A percentile compares a stretch with the other conserved stretches of the same genome.
Conservation (phyloP, 2,888 invertebrate genomes). For the Ormyrus pomaceus region DNA sequence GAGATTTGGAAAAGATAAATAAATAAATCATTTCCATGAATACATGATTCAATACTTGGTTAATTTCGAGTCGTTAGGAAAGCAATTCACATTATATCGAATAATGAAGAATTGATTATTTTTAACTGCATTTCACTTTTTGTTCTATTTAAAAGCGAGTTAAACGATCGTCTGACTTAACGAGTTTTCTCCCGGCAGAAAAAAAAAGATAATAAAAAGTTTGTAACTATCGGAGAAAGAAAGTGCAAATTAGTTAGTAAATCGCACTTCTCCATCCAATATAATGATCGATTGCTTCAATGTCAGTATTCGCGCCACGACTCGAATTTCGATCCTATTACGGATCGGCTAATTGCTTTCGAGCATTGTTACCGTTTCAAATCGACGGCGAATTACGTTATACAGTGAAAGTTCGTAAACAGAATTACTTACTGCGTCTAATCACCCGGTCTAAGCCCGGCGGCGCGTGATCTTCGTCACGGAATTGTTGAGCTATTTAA, state of each 20-base stretch:
- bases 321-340: conserved; percentile 14
- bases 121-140: no score
- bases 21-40: no score
- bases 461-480: not conserved
- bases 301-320: conserved; percentile 15
- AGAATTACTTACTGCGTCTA: conserved; percentile 9
- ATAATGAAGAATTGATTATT: no score
- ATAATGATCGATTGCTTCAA: conserved; percentile 10
- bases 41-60: no score
- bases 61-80: no score
- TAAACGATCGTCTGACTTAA: no score
- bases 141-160: no score
- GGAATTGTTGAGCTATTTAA: not conserved
- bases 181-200: no score
- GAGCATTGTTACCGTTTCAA: conserved; percentile 18
- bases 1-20: no score
- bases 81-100: no score
- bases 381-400: conserved; percentile 1
- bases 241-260: not conserved
- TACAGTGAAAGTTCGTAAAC: conserved; percentile 23
- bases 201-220: no score
- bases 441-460: not conserved
- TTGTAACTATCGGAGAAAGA: no score
- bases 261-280: not conserved
- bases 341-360: conserved; percentile 30